Evolutionary conservation across 2,888 invertebrate genomes (phyloP).

Genomic region (Morpho deidamia): DNA sequence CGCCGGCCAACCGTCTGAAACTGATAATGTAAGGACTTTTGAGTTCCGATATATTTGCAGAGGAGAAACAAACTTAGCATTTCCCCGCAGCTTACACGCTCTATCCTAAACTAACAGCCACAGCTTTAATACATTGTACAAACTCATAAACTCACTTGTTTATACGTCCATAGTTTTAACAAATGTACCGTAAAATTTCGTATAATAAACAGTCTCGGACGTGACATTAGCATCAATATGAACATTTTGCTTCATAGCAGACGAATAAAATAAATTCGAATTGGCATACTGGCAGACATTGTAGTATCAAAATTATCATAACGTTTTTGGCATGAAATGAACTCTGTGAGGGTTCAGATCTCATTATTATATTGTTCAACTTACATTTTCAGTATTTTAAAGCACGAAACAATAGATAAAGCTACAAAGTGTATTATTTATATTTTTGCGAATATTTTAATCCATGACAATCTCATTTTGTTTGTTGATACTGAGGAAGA

Average conservation of each 20-base stretch:
- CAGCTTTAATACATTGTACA: constrained; percentile 28
- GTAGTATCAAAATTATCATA: constrained; percentile 60
- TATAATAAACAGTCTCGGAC: constrained; percentile 48
- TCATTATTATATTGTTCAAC: constrained; percentile 1
- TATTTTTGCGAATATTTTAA: too few species aligned
- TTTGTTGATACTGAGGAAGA: too few species aligned
- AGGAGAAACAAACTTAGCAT: constrained; percentile 39
- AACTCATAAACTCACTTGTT: constrained; percentile 29
- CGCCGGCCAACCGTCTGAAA: constrained; percentile 39
- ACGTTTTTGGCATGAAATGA: constrained; percentile 45
- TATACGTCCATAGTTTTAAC: constrained; percentile 29
- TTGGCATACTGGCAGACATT: constrained; percentile 46
- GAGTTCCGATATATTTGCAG: constrained; percentile 34
- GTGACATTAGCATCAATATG: constrained; percentile 45
- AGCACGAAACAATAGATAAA: too few species aligned
- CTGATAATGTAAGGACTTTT: constrained; percentile 34
- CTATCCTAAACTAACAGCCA: constrained; percentile 47
- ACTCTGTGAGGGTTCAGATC: constrained; percentile 15
- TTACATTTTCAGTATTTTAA: background rate
- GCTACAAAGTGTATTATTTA: too few species aligned
- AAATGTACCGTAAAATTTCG: constrained; percentile 40
- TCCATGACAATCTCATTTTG: too few species aligned
- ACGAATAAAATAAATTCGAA: constrained; percentile 58
- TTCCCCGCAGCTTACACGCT: constrained; percentile 29
- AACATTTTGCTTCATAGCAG: constrained; percentile 42